These are phyloP conservation scores for Drosophila monieri DNA, from an alignment of 2,888 invertebrate species.

Conservation along the genomic window DNA sequence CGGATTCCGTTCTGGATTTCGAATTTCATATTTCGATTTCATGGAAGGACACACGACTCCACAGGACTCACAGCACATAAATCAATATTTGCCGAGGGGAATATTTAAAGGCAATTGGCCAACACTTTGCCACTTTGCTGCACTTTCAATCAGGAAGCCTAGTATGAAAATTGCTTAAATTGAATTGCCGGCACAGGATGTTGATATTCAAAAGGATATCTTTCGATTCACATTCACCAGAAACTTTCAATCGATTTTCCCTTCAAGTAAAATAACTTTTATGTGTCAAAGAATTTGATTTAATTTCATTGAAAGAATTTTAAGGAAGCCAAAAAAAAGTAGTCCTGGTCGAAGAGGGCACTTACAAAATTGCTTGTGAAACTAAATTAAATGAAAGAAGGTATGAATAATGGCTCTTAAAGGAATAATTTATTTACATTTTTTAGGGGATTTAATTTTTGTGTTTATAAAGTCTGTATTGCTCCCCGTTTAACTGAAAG, in stretches of 20 bases:
- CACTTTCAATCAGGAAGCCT: constrained; percentile 27
- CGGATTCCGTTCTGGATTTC: constrained; percentile 50
- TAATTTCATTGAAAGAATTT: constrained; percentile 4
- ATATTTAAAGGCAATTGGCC: constrained; percentile 52
- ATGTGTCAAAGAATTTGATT: constrained; percentile 7
- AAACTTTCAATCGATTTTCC: constrained; percentile 24
- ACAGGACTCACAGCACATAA: constrained; percentile 43
- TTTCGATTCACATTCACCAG: background rate
- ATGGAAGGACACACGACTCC: background rate
- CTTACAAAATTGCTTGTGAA: background rate
- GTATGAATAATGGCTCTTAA: too few species aligned
- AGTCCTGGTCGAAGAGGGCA: background rate
- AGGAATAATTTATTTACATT: too few species aligned
- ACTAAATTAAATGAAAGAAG: background rate
- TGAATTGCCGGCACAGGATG: constrained; percentile 33
- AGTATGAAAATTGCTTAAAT: constrained; percentile 47
- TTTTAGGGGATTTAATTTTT: too few species aligned
- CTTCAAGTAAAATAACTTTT: background rate
- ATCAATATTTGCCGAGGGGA: constrained; percentile 66
- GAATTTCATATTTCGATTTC: constrained; percentile 39
- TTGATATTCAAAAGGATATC: constrained; percentile 19
- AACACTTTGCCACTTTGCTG: constrained; percentile 40
- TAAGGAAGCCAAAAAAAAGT: background rate
- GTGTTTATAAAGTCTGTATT: too few species aligned
- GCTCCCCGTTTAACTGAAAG: background rate